Percentiles rank a stretch among this genome's conserved stretches.
phyloP scores from a whole-genome alignment of 2,797 vertebrate species.

The Chrysocyon brachyurus region DNA sequence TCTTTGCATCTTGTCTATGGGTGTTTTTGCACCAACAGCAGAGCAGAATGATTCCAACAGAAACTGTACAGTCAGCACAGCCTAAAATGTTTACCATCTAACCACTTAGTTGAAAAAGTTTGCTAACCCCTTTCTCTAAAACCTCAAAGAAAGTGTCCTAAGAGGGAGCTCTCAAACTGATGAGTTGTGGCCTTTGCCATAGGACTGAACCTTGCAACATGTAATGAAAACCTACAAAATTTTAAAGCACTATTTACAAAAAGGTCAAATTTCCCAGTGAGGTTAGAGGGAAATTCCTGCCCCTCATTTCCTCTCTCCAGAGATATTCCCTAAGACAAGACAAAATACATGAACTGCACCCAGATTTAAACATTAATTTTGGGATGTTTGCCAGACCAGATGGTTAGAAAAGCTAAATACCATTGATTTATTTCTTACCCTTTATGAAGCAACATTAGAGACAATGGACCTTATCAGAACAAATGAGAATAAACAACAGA shows the following conservation, averaged over 20 bases:
- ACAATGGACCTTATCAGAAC: slow-evolving; percentile 91
- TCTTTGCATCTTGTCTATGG: neutral
- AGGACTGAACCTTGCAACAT: neutral
- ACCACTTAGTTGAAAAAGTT: neutral
- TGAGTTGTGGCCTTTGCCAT: slow-evolving; percentile 18
- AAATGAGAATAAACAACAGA: slow-evolving; percentile 90
- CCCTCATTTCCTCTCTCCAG: slow-evolving; percentile 69
- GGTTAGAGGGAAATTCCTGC: slow-evolving; percentile 52
- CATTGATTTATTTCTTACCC: slow-evolving; percentile 91
- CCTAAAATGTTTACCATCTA: neutral
- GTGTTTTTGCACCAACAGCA: neutral
- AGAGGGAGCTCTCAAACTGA: neutral
- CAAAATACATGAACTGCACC: slow-evolving; percentile 87
- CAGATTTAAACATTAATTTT: slow-evolving; percentile 89
- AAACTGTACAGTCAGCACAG: neutral
- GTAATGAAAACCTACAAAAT: slow-evolving; percentile 22
- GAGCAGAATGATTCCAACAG: neutral
- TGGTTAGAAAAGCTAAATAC: slow-evolving; percentile 91
- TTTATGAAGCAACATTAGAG: slow-evolving; percentile 89
- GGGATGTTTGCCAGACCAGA: slow-evolving; percentile 90
- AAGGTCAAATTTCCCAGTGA: slow-evolving; percentile 71
- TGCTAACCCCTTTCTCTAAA: slow-evolving; percentile 31
- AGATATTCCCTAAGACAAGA: slow-evolving; percentile 82
- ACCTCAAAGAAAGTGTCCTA: neutral
- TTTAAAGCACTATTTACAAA: slow-evolving; percentile 32